phyloP scores from a whole-genome alignment of 2,888 invertebrate genomes.

The Troglohyphantes excavatus region DNA sequence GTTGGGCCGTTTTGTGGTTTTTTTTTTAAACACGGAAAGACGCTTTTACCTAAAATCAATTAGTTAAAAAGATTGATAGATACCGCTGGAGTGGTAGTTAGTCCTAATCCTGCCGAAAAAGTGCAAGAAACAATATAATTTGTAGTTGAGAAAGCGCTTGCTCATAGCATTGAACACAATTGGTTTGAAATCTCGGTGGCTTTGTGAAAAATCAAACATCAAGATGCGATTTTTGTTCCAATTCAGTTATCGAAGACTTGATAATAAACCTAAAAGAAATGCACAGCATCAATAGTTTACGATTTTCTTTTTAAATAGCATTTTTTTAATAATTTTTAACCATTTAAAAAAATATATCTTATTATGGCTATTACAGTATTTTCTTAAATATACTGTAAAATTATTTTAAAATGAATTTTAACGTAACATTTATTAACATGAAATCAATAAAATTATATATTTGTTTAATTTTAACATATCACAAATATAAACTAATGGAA shows the following conservation, averaged over 20 bases:
- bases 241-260: not conserved
- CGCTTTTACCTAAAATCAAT: not conserved
- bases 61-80: not conserved
- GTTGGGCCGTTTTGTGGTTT: constrained; percentile 18
- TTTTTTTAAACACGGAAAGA: constrained; percentile 9
- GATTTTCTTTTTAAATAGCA: too few species aligned
- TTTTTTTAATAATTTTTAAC: too few species aligned
- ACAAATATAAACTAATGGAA: too few species aligned
- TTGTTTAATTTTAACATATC: too few species aligned
- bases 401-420: too few species aligned
- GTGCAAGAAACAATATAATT: constrained; percentile 69
- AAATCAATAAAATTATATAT: too few species aligned
- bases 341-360: too few species aligned
- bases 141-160: constrained; percentile 66
- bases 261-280: too few species aligned
- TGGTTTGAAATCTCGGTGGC: constrained; percentile 46
- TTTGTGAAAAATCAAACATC: constrained; percentile 56
- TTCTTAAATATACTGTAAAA: too few species aligned
- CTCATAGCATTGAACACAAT: constrained; percentile 66
- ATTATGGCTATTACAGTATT: too few species aligned
- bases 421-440: too few species aligned
- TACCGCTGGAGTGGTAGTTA: constrained; percentile 38
- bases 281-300: too few species aligned
- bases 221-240: constrained; percentile 31
- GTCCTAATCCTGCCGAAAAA: constrained; percentile 73